These are phyloP conservation scores for Ethmia dodecea DNA, from an alignment of 2,888 invertebrate genomes.

Conservation along the genomic window DNA sequence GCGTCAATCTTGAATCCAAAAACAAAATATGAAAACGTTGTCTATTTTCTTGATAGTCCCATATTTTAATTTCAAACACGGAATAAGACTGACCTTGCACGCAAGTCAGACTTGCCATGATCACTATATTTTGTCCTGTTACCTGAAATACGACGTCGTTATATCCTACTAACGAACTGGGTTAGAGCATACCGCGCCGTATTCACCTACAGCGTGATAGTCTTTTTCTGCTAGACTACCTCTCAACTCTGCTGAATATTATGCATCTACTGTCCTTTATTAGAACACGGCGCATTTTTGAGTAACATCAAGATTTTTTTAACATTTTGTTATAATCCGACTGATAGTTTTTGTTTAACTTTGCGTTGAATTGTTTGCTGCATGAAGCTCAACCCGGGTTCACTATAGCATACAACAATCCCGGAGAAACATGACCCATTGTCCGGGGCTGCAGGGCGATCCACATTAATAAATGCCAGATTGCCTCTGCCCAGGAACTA, in stretches of 20 bases:
- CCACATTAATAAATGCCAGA: conserved; percentile 53
- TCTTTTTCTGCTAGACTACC: too few relatives aligned
- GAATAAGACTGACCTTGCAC: conserved; percentile 33
- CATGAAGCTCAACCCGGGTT: conserved; percentile 31
- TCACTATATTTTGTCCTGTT: conserved; percentile 24
- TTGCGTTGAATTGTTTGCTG: conserved; percentile 13
- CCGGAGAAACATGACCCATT: conserved; percentile 47
- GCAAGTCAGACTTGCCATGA: conserved; percentile 27
- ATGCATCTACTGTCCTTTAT: too few relatives aligned
- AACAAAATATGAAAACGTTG: not conserved
- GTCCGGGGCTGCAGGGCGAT: conserved; percentile 45
- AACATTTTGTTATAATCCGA: too few relatives aligned
- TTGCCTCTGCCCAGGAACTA: conserved; percentile 30
- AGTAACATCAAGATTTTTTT: too few relatives aligned
- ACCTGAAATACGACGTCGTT: conserved; percentile 22
- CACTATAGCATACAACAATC: conserved; percentile 37
- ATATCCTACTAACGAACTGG: conserved; percentile 26
- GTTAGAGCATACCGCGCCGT: too few relatives aligned
- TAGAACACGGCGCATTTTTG: too few relatives aligned
- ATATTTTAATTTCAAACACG: conserved; percentile 27
- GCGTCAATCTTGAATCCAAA: not conserved
- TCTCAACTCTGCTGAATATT: too few relatives aligned
- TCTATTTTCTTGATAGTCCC: not conserved
- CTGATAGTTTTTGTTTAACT: too few relatives aligned
- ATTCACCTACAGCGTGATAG: too few relatives aligned